Evolutionary conservation across 64 coral and sea anemone genomes (phyloP).

Genomic region (Acropora yongei): DNA sequence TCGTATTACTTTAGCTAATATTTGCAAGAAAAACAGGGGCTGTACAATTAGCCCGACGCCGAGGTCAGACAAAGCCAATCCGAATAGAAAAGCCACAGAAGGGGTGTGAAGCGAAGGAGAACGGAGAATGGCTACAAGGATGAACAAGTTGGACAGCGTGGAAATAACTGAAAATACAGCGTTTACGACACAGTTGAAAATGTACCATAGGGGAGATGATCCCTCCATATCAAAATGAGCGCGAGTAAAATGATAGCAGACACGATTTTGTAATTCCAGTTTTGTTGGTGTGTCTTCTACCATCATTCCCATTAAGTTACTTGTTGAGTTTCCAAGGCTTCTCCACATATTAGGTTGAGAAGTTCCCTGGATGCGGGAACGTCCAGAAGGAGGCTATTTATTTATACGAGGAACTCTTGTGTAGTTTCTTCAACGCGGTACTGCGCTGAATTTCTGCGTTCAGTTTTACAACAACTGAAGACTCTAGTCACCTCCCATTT

Average conservation of each 20-base stretch:
- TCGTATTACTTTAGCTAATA: slow-evolving; percentile 11
- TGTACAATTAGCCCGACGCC: not conserved
- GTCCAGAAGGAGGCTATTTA: too few species aligned
- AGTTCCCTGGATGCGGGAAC: too few species aligned
- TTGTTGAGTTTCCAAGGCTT: not conserved
- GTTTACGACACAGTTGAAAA: slow-evolving; percentile 32
- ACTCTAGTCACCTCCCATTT: too few species aligned
- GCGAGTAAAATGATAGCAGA: slow-evolving; percentile 25
- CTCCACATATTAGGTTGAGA: not conserved
- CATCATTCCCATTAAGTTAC: not conserved
- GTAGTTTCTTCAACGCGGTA: too few species aligned
- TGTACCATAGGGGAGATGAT: slow-evolving; percentile 18
- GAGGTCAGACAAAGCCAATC: slow-evolving; percentile 34
- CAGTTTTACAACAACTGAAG: too few species aligned
- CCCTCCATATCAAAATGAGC: not conserved
- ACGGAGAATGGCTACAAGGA: not conserved
- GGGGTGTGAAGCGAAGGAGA: slow-evolving; percentile 34
- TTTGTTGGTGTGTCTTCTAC: not conserved
- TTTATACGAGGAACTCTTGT: too few species aligned
- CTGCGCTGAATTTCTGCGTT: too few species aligned
- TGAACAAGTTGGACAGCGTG: not conserved
- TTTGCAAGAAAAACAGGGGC: not conserved
- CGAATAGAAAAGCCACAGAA: slow-evolving; percentile 8
- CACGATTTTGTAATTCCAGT: not conserved
- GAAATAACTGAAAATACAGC: not conserved